phyloP scores from a whole-genome alignment of 2,888 invertebrate species.

The Tipula confusa region DNA sequence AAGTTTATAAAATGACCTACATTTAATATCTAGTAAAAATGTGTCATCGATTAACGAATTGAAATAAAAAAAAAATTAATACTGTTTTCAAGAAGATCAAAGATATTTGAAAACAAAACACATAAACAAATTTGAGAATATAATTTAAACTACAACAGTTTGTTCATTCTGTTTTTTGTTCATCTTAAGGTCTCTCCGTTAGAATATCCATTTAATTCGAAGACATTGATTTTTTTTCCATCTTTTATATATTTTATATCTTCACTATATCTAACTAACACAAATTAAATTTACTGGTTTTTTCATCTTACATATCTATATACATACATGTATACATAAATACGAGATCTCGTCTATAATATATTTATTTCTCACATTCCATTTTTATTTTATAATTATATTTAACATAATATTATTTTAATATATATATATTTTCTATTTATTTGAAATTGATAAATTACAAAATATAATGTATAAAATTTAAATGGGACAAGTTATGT shows the following conservation, averaged over 20 bases:
- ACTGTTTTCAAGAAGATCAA: slow-evolving; percentile 12
- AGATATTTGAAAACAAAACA: not conserved
- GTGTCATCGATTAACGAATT: slow-evolving; percentile 4
- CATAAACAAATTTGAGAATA: not conserved
- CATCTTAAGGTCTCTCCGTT: slow-evolving; percentile 20
- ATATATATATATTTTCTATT: too few relatives aligned
- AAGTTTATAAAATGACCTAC: not conserved
- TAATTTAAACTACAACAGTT: slow-evolving; percentile 25
- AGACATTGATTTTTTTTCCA: not conserved
- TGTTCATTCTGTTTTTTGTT: not conserved
- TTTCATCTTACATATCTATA: not conserved
- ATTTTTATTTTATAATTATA: not conserved
- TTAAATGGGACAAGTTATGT: not conserved
- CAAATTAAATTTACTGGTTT: not conserved
- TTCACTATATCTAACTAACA: not conserved
- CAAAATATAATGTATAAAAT: not conserved
- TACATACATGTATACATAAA: not conserved
- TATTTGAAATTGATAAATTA: not conserved
- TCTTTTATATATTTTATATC: not conserved
- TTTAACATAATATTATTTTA: too few relatives aligned
- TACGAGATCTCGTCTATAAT: too few relatives aligned
- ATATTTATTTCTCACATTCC: not conserved
- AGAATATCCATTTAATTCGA: slow-evolving; percentile 12
- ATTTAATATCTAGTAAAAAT: not conserved
- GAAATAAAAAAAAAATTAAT: not conserved